These are phyloP conservation scores for Elachura formosa DNA, from an alignment of 2,113 vertebrate genomes.

Conservation along the genomic window DNA sequence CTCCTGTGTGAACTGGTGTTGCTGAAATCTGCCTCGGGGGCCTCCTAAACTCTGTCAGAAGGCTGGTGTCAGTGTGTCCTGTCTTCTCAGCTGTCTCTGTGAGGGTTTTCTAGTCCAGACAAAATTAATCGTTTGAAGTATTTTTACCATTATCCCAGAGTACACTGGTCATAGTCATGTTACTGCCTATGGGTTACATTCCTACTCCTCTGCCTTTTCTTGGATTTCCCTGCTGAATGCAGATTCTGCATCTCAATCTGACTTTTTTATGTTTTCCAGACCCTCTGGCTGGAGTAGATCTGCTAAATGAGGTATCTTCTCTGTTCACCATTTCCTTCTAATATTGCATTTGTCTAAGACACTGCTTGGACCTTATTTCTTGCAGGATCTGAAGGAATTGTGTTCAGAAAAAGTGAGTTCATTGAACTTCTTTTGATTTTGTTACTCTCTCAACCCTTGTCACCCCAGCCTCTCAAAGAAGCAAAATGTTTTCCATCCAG, in stretches of 20 bases:
- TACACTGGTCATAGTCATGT: no score
- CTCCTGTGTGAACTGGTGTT: neutral
- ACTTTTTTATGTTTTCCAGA: neutral
- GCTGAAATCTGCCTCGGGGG: accelerated
- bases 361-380: neutral
- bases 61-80: neutral
- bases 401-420: neutral
- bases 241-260: neutral
- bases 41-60: neutral
- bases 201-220: neutral
- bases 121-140: neutral
- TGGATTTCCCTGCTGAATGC: neutral
- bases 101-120: neutral
- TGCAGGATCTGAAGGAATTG: neutral
- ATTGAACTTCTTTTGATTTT: neutral
- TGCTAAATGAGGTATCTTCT: neutral
- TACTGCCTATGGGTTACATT: accelerated
- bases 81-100: neutral
- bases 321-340: neutral
- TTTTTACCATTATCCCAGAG: neutral
- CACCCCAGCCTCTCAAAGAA: neutral
- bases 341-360: neutral
- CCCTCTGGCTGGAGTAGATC: neutral
- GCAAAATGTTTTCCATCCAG: neutral
- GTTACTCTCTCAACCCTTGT: neutral